phyloP scores from a whole-genome alignment of 2,888 invertebrate species.

The Limnephilus marmoratus region DNA sequence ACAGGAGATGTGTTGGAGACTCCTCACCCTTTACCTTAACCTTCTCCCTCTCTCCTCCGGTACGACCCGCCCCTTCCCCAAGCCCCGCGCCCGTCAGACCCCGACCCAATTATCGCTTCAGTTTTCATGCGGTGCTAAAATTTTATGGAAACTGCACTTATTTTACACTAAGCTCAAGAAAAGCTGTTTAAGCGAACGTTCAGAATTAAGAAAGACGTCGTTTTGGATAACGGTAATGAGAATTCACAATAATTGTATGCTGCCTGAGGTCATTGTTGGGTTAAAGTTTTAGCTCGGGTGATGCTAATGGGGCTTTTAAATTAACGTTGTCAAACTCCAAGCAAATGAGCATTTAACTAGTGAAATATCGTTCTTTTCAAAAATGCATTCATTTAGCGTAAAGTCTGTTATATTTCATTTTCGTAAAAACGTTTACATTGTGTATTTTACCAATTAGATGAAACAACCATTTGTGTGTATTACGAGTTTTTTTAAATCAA shows the following conservation, averaged over 20 bases:
- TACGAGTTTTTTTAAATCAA: no score
- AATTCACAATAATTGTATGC: conserved; percentile 17
- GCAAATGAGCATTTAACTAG: not conserved
- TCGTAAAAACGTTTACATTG: not conserved
- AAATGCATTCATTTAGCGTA: not conserved
- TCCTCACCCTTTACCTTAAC: not conserved
- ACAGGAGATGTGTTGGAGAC: not conserved
- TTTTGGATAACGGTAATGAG: conserved; percentile 34
- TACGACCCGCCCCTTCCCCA: no score
- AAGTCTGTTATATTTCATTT: not conserved
- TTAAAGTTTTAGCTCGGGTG: not conserved
- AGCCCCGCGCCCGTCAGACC: not conserved
- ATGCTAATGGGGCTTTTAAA: not conserved
- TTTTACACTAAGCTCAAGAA: conserved; percentile 9
- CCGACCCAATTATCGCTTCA: conserved; percentile 34
- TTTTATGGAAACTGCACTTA: conserved; percentile 39
- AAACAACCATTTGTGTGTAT: not conserved
- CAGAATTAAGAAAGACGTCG: not conserved
- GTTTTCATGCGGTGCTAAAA: conserved; percentile 28
- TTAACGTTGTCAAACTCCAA: not conserved
- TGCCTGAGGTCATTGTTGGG: not conserved
- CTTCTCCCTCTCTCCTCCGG: not conserved
- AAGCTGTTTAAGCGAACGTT: conserved; percentile 25
- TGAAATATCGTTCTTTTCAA: not conserved
- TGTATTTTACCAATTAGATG: not conserved